These are phyloP conservation scores for Cerceris rybyensis DNA, from an alignment of 2,888 invertebrate genomes.

Conservation along the genomic window DNA sequence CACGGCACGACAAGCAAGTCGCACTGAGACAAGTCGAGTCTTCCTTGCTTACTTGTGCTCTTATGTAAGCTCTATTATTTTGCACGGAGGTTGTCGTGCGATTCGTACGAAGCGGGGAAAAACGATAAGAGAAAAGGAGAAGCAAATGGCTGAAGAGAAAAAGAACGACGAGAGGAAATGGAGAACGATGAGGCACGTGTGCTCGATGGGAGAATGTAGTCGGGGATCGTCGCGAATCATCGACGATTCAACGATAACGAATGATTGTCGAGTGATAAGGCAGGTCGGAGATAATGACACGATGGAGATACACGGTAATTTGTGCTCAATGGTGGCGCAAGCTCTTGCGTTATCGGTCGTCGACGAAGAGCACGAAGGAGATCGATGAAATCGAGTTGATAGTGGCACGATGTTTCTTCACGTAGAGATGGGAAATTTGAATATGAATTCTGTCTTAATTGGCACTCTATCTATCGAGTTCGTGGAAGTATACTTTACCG, in stretches of 20 bases:
- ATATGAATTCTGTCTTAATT: no score
- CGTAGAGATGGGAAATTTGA: no score
- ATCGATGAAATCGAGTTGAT: background rate
- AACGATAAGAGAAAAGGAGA: conserved; percentile 3
- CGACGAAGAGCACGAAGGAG: background rate
- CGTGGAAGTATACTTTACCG: no score
- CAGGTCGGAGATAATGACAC: conserved; percentile 21
- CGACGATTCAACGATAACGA: conserved; percentile 20
- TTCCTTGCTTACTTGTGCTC: conserved; percentile 31
- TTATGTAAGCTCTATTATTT: conserved; percentile 78
- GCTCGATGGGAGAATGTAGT: background rate
- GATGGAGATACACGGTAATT: background rate
- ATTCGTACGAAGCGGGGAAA: conserved; percentile 55
- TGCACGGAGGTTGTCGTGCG: conserved; percentile 66
- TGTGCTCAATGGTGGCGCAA: background rate
- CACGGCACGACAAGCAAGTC: conserved; percentile 27
- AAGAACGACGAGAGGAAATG: background rate
- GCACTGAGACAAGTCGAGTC: conserved; percentile 47
- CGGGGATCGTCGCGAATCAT: background rate
- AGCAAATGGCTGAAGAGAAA: conserved; percentile 4
- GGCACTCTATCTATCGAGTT: no score
- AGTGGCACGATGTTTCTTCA: no score
- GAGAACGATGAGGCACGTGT: background rate
- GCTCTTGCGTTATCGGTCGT: background rate
- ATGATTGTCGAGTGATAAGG: conserved; percentile 37